Conservation (phyloP, 2,888 invertebrate genomes). For the Drosophila meridiana region DNA sequence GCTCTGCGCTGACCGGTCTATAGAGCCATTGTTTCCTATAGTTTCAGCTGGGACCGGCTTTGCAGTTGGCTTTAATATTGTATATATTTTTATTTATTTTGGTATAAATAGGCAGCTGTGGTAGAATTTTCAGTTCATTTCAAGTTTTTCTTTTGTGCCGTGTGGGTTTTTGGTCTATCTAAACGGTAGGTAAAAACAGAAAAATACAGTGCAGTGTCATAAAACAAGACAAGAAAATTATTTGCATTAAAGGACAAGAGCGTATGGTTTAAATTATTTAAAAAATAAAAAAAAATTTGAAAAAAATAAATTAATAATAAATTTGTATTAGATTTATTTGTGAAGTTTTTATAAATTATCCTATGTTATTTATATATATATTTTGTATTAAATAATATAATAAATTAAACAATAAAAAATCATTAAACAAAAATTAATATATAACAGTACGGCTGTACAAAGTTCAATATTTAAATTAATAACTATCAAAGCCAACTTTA, state of each 20-base stretch:
- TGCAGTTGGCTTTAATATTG: conserved; percentile 20
- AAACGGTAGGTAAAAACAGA: conserved; percentile 50
- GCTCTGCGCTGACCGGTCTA: conserved; percentile 51
- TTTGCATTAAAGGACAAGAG: not conserved
- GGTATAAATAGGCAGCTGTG: conserved; percentile 69
- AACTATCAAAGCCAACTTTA: not conserved
- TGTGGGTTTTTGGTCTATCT: conserved; percentile 30
- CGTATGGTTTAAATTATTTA: not conserved
- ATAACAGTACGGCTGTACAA: not conserved
- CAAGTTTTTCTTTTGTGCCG: conserved; percentile 63
- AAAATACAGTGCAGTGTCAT: conserved; percentile 28
- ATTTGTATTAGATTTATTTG: not conserved
- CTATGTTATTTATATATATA: not conserved
- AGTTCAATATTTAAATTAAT: not conserved
- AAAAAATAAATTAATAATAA: not conserved
- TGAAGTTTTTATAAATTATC: too few relatives aligned
- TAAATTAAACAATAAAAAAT: not conserved
- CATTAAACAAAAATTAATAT: not conserved
- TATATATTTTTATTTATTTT: conserved; percentile 17
- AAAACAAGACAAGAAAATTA: not conserved
- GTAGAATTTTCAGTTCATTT: conserved; percentile 78
- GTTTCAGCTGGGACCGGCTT: conserved; percentile 36
- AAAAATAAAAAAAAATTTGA: not conserved
- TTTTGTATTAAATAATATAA: not conserved
- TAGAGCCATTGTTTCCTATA: conserved; percentile 45